These are phyloP conservation scores for Linepithema humile DNA, from an alignment of 1,140 invertebrate species.

Conservation along the genomic window DNA sequence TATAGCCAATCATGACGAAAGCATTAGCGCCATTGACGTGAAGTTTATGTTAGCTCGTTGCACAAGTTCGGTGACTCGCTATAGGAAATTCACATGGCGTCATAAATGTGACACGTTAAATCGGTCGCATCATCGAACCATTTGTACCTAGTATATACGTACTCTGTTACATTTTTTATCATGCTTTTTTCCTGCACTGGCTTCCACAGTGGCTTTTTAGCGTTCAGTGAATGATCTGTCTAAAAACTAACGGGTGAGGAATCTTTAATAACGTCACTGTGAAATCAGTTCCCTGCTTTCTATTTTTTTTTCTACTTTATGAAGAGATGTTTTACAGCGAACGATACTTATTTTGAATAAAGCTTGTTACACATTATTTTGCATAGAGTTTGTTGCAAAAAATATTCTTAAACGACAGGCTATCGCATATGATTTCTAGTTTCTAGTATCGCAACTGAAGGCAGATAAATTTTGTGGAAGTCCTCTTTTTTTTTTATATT, in stretches of 20 bases:
- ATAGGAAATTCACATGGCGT: conserved; percentile 23
- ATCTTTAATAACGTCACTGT: neutral
- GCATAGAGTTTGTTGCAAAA: neutral
- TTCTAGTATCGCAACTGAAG: neutral
- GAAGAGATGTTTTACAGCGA: neutral
- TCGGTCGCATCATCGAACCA: neutral
- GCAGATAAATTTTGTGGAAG: neutral
- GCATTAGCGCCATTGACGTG: neutral
- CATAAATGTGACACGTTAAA: conserved; percentile 3
- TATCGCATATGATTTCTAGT: neutral
- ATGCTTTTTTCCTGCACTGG: neutral
- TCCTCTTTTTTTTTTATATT: neutral
- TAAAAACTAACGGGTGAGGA: neutral
- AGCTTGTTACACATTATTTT: no score
- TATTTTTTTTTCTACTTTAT: no score
- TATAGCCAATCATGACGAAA: conserved; percentile 10
- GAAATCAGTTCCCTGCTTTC: neutral
- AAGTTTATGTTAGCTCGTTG: conserved; percentile 11
- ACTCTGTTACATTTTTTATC: neutral
- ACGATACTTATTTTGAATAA: neutral
- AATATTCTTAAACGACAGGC: neutral
- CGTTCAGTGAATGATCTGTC: neutral
- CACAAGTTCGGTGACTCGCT: neutral
- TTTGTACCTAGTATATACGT: neutral
- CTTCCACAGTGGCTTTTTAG: neutral